Evolutionary conservation across 2,113 vertebrate genomes (phyloP).

Genomic region (Naja naja): DNA sequence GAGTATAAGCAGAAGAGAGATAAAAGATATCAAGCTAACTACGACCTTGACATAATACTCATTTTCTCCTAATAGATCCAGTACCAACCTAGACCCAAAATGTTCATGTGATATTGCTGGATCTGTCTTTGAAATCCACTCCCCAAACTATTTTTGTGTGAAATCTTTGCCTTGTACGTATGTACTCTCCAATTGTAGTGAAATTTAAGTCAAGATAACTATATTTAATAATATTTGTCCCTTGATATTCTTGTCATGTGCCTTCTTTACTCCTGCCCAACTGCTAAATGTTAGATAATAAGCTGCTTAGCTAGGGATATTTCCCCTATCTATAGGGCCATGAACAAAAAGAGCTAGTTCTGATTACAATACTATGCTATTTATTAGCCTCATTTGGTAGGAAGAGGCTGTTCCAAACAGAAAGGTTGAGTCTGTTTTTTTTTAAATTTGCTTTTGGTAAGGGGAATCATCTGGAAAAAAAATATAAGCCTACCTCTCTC

Average conservation of each 20-base stretch:
- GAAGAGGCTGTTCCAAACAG: neutral
- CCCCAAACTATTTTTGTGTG: neutral
- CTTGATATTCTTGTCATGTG: neutral
- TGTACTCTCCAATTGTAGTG: neutral
- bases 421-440: neutral
- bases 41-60: neutral
- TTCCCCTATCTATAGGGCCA: neutral
- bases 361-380: neutral
- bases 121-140: neutral
- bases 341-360: neutral
- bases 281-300: neutral
- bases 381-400: neutral
- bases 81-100: neutral
- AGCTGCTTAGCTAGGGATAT: neutral
- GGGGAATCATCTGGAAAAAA: neutral
- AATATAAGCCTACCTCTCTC: neutral
- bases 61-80: neutral
- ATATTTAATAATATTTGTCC: neutral
- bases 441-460: neutral
- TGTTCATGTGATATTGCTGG: neutral
- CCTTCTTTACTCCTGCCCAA: neutral
- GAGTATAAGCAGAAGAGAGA: neutral
- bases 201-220: neutral
- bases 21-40: neutral
- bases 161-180: neutral